Evolutionary conservation across 2,888 invertebrate genomes (phyloP), one percentile per base, ranked within the genome.

Genomic region (Abrostola tripartita): DNA sequence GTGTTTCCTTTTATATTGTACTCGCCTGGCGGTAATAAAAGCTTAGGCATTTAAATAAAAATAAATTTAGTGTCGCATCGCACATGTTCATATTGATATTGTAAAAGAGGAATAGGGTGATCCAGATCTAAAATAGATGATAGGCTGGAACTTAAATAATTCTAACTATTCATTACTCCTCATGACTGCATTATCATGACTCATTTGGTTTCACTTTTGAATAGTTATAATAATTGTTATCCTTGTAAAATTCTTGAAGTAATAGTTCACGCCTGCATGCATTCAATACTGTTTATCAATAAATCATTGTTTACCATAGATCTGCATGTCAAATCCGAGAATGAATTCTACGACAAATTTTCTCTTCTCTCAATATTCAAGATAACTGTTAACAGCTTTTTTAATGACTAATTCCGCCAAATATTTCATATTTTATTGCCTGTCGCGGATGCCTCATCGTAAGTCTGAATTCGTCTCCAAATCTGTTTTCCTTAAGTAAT

Each of bases 131-230:
- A 67, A 65, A 55, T 65, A 74, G 56, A 55, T 63, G 66, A 76
- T 53, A 69, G 58, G 56, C 70, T 71, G 62, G 71, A 66, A 75
- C 66, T 59, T 55, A 65, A 78, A 65, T 72, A 51, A 78, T 66
- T 73, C 65, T 71, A 80, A 78, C 65, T 74, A 79, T 62, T 74
- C 59, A 68, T 70, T 74, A 67, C 42, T 66, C 67, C 65, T 76
- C 71, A 65, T 54, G 54, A 44, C 51, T 64, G 59, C 62, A 67
- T 61, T 66, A 70, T 74, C 71, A 70, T 65, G 36, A 61, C 65
- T 76, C 66, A 69, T 61, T 38, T 57, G 52, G 65, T 66, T 61
- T 78, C 68, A 67, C 59, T 69, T 68, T 61, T 76, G 67, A 61
- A 74, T 61, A 68, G 62, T 72, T 72, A 58, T 64, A 71, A 67